Evolutionary conservation across 1,140 invertebrate genomes (phyloP).

Genomic region (Bombus terrestris): DNA sequence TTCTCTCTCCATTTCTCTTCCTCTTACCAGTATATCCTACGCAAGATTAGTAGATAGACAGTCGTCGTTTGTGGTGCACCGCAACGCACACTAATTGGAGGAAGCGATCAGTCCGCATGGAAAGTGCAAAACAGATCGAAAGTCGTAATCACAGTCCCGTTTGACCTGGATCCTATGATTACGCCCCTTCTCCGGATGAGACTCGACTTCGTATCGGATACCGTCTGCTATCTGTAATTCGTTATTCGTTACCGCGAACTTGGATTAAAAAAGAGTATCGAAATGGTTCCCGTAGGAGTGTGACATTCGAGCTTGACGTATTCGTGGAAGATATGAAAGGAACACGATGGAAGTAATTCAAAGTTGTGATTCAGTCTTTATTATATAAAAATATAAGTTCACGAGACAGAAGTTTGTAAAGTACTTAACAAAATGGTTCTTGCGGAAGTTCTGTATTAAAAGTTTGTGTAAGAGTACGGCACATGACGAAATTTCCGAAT

Average conservation of each 20-base stretch:
- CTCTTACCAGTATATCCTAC: neutral
- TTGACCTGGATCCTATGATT: slow-evolving; percentile 11
- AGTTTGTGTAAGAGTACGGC: neutral
- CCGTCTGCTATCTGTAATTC: neutral
- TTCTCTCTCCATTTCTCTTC: neutral
- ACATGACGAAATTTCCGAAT: neutral
- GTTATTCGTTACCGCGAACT: neutral
- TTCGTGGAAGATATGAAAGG: too few relatives aligned
- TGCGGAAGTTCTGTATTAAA: neutral
- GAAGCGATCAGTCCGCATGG: neutral
- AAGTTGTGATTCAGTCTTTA: neutral
- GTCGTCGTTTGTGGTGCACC: neutral
- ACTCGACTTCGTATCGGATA: too few relatives aligned
- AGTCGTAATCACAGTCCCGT: neutral
- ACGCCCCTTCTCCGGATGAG: neutral
- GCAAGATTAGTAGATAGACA: slow-evolving; percentile 45
- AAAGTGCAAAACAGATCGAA: slow-evolving; percentile 32
- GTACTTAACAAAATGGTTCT: neutral
- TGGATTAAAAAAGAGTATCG: neutral
- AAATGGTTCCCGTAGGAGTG: too few relatives aligned
- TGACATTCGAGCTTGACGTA: too few relatives aligned
- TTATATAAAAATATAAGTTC: neutral
- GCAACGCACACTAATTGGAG: slow-evolving; percentile 24
- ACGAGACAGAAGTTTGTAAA: neutral
- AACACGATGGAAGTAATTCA: neutral